phyloP scores from a whole-genome alignment of 1,140 invertebrate genomes.

The Melanaphis sacchari region DNA sequence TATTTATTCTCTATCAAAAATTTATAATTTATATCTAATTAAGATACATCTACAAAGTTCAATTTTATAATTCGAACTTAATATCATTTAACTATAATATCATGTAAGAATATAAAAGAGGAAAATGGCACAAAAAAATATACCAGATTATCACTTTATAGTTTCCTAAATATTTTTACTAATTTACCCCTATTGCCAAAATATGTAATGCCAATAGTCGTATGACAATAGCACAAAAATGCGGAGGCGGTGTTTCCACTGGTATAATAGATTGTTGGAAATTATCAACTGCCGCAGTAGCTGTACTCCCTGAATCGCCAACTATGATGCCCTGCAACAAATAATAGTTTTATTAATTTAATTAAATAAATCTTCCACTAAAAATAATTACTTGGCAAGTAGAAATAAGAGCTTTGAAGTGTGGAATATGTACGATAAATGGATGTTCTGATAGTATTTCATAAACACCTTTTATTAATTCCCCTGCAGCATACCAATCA shows the following conservation, averaged over 20 bases:
- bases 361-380: conserved; percentile 40
- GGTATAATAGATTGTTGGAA: conserved; percentile 80
- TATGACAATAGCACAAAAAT: conserved; percentile 96
- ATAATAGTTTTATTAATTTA: conserved; percentile 61
- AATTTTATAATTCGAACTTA: neutral
- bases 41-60: neutral
- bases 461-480: conserved; percentile 92
- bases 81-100: neutral
- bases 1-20: neutral
- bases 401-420: conserved; percentile 87
- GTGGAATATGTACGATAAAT: conserved; percentile 95
- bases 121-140: neutral
- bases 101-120: neutral
- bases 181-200: conserved; percentile 81
- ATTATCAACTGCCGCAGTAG: conserved; percentile 70
- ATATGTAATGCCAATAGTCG: conserved; percentile 93
- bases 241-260: conserved; percentile 86
- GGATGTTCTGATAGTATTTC: conserved; percentile 91
- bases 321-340: conserved; percentile 68
- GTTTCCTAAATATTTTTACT: neutral
- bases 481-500: conserved; percentile 95
- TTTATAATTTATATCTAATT: neutral
- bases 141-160: conserved; percentile 44
- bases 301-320: conserved; percentile 71
- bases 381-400: conserved; percentile 76